A percentile compares a stretch with the other conserved stretches of the same genome.
phyloP scores from a whole-genome alignment of 2,888 invertebrate genomes.

The Bombylius discolor region DNA sequence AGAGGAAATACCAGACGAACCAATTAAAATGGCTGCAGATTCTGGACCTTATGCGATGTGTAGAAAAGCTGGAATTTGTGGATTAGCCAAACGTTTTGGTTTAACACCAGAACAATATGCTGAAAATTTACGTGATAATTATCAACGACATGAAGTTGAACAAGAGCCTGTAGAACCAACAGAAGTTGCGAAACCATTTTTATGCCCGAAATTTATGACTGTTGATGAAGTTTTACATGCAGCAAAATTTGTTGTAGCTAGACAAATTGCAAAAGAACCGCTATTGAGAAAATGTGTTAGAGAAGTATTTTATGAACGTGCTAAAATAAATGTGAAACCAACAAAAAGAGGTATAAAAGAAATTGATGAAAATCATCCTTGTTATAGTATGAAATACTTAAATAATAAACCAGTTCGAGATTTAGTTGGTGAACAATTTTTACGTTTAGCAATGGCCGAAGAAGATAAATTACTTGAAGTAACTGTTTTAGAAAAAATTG shows the following conservation, averaged over 20 bases:
- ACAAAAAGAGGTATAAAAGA: constrained; percentile 87
- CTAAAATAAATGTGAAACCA: constrained; percentile 66
- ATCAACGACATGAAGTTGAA: constrained; percentile 88
- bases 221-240: constrained; percentile 78
- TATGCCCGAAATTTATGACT: constrained; percentile 51
- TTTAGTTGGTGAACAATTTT: constrained; percentile 77
- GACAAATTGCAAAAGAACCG: constrained; percentile 86
- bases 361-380: constrained; percentile 89
- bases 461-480: constrained; percentile 70
- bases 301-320: constrained; percentile 77
- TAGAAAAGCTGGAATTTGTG: constrained; percentile 69
- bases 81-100: constrained; percentile 82
- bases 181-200: constrained; percentile 68
- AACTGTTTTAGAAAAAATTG: constrained; percentile 58
- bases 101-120: constrained; percentile 88
- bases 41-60: constrained; percentile 84
- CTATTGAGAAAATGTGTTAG: constrained; percentile 71
- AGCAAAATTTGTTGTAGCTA: constrained; percentile 86
- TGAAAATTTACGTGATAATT: constrained; percentile 90
- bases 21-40: constrained; percentile 71
- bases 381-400: constrained; percentile 78
- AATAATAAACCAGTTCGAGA: constrained; percentile 86
- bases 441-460: constrained; percentile 67
- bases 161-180: constrained; percentile 76
- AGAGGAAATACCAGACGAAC: constrained; percentile 45